Base-by-base conservation (phyloP, 1,140 invertebrate genomes). In the Ostrea edulis region DNA sequence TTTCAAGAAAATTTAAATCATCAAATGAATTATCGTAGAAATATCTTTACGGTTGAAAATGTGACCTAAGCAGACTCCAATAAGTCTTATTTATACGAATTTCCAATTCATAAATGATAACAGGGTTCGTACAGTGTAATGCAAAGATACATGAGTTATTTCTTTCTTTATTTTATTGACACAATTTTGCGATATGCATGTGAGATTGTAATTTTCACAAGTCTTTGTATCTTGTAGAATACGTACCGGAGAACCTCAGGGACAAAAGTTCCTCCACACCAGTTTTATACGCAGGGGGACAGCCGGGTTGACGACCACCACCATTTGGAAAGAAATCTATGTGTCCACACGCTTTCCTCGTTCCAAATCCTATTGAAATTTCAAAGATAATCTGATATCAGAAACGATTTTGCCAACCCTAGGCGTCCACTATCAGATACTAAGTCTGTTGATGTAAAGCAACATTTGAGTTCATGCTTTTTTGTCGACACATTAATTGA, bases 331-430 rank as follows among this genome's bases (percentile, higher is more conserved):
- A 98, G 93, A 98, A 98, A 93, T 98, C 98, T 0, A 98, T 97
- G 92, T 99, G 97, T 0, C 98, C 98, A 96, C 98, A 97, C 0
- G 97, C 97, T 93, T 98, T 97, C 95, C 97, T 97, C 0, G 97
- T 97, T 4, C 98, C 97, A 17, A 98, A 90, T 82, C 93, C 93
- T 90, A 20, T 44, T 84, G 53, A 54, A 87, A 62, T 11, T 51
- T 86, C 8, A 14, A 71, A 86, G 12, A 86, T 17, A 62, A 85
- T 20, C 35, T 35, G 44, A 71, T 7, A 77, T 77, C 9, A 4
- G 29, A 77, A 29, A 29, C 9, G 17, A 62, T 62, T 62, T 62
- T 20, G 58, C 58, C 12, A 62, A 62, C 14, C 58, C 58, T 62
- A 62, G 58, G 58, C 12, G 58, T 17, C 11, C 14, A 62, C 58